phyloP scores from a whole-genome alignment of 2,113 vertebrate species.

The Gasterosteus aculeatus region DNA sequence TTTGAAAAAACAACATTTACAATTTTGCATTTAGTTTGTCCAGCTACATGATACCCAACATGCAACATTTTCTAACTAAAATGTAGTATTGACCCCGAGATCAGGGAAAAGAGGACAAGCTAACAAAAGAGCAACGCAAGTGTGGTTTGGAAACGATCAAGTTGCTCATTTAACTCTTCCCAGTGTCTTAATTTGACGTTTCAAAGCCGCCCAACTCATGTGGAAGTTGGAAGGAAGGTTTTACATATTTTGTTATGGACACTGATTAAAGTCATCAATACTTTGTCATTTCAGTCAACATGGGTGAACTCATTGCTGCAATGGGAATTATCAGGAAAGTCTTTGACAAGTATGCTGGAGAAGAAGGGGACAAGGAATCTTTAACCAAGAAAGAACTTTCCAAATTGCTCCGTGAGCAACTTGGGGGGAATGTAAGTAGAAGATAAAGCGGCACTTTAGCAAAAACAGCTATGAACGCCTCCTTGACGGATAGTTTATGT shows the following conservation, averaged over 20 bases:
- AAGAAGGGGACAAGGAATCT: conserved; percentile 82
- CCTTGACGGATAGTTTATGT: background rate
- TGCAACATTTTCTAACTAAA: background rate
- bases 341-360: conserved; percentile 85
- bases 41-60: background rate
- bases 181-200: background rate
- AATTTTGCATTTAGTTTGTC: background rate
- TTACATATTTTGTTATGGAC: background rate
- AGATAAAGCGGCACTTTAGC: background rate
- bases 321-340: conserved; percentile 77
- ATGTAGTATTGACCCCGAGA: no score
- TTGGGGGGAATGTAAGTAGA: conserved; percentile 76
- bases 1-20: background rate
- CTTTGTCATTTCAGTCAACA: conserved; percentile 34
- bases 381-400: conserved; percentile 85
- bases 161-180: background rate
- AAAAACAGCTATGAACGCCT: background rate
- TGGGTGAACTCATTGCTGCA: conserved; percentile 68
- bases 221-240: background rate
- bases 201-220: background rate
- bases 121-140: background rate
- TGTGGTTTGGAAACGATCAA: no score
- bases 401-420: conserved; percentile 77
- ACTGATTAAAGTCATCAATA: background rate
- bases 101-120: background rate